Evolutionary conservation across 2,888 invertebrate genomes (phyloP).

Genomic region (Drosophila phalerata): DNA sequence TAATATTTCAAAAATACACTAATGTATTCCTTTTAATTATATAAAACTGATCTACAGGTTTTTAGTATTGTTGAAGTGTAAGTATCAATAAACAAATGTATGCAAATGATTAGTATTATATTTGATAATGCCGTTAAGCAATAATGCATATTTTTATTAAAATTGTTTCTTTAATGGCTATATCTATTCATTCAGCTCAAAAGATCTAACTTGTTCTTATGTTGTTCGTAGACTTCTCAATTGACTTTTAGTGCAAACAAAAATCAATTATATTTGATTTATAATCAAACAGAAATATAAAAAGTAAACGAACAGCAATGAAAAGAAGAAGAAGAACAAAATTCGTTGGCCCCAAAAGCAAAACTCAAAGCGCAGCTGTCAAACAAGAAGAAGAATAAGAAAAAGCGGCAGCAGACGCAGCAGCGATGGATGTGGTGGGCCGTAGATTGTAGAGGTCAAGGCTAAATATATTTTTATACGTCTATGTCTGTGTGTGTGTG

Average conservation of each 20-base stretch:
- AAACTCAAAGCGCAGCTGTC: slow-evolving; percentile 36
- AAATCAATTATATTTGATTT: slow-evolving; percentile 23
- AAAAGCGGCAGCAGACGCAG: slow-evolving; percentile 2
- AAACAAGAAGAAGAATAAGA: slow-evolving; percentile 12
- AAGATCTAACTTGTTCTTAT: slow-evolving; percentile 3
- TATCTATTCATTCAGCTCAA: background rate
- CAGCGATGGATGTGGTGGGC: slow-evolving; percentile 26
- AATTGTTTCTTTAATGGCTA: background rate
- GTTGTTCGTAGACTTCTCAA: slow-evolving; percentile 11
- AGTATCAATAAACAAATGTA: slow-evolving; percentile 10
- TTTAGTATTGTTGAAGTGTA: background rate
- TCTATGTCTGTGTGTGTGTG: background rate
- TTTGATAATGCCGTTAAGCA: slow-evolving; percentile 10
- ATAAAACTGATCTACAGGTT: background rate
- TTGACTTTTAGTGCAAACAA: slow-evolving; percentile 23
- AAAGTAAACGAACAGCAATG: slow-evolving; percentile 1
- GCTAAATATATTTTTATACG: slow-evolving; percentile 45
- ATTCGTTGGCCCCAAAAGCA: slow-evolving; percentile 37
- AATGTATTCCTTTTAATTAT: background rate
- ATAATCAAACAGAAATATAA: slow-evolving; percentile 30
- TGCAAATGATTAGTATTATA: slow-evolving; percentile 8
- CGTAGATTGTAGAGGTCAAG: slow-evolving; percentile 73
- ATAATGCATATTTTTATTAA: background rate
- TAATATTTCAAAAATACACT: background rate
- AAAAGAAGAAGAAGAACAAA: slow-evolving; percentile 13